Evolutionary conservation across 2,888 invertebrate genomes (phyloP), one percentile per base, ranked within the genome.

Genomic region (Octodonta nipae): DNA sequence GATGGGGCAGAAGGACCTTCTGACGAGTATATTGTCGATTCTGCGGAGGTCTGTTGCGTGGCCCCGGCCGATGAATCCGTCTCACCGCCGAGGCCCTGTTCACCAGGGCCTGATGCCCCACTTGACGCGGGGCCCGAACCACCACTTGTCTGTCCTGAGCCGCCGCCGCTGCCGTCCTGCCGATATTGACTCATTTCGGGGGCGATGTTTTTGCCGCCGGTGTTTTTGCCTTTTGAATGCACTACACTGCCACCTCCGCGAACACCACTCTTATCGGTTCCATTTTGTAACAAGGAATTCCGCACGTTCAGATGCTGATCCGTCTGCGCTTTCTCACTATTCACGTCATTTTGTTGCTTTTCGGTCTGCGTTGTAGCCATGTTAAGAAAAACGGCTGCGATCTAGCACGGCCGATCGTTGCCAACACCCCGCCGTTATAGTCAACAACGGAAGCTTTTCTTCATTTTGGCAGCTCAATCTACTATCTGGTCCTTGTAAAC

Each of bases 281-380:
- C 78, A 76, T 79, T 78, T 70, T 78, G 78, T 68, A 78, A 64
- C 60, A 65, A 63, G 59, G 65, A 62, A 71, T 75, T 78, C 67
- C 74, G 73, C 67, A 72, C 70, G 65, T 73, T 73, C 65, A 69
- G 67, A 64, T 69, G 71, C 67, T 69, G 71, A 56, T 74, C 73
- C 61, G 70, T 65, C 64, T 71, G 68, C 68, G 67, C 71, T 65
- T 71, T 73, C 61, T 73, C 58, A 58, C 58, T 67, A 65, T 70
- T 74, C 64, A 68, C 68, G 71, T 79, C 78, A 71, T 77, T 78
- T 70, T 77, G 77, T 67, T 78, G 78, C 69, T 77, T 73, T 73
- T 79, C 79, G 67, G 79, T 77, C 75, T 78, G 78, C 73, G 79
- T 79, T 72, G 80, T 78, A 77, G 80, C 80, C 80, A 80, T 80